These are phyloP conservation scores for Brachylomia viminalis DNA, from an alignment of 2,888 invertebrate genomes.

Conservation along the genomic window DNA sequence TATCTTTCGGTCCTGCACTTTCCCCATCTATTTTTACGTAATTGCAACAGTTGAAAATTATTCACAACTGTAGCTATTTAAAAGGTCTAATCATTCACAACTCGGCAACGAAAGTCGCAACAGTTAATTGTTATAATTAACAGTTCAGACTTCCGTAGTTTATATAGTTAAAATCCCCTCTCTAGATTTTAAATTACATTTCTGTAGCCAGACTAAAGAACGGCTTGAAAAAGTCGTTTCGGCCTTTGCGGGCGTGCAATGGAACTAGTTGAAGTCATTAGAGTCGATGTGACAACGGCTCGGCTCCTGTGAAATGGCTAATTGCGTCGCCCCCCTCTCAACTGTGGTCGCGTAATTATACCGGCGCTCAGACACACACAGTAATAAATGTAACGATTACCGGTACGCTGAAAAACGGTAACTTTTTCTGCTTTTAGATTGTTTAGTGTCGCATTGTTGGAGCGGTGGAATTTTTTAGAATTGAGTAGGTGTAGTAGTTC, in stretches of 20 bases:
- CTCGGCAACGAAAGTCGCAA: conserved; percentile 30
- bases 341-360: conserved; percentile 77
- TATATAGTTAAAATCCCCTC: conserved; percentile 47
- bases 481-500: background rate
- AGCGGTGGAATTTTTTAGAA: conserved; percentile 27
- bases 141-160: conserved; percentile 45
- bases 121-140: conserved; percentile 46
- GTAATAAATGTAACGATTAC: conserved; percentile 71
- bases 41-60: conserved; percentile 17
- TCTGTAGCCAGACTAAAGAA: conserved; percentile 52
- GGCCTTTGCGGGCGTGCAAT: conserved; percentile 63
- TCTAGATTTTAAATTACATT: conserved; percentile 58
- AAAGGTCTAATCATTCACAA: conserved; percentile 39
- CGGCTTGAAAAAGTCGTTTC: conserved; percentile 62
- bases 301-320: conserved; percentile 72
- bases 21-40: background rate
- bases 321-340: conserved; percentile 72
- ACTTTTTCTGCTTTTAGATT: conserved; percentile 41
- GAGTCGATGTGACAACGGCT: conserved; percentile 72
- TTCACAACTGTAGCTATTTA: conserved; percentile 17
- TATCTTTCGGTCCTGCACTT: background rate
- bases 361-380: conserved; percentile 60
- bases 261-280: conserved; percentile 71
- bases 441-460: conserved; percentile 27
- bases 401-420: conserved; percentile 50